Percentiles rank a stretch among this genome's conserved stretches.
These are phyloP conservation scores for Hylaeus volcanicus DNA, from an alignment of 1,140 invertebrate species.

Conservation along the genomic window DNA sequence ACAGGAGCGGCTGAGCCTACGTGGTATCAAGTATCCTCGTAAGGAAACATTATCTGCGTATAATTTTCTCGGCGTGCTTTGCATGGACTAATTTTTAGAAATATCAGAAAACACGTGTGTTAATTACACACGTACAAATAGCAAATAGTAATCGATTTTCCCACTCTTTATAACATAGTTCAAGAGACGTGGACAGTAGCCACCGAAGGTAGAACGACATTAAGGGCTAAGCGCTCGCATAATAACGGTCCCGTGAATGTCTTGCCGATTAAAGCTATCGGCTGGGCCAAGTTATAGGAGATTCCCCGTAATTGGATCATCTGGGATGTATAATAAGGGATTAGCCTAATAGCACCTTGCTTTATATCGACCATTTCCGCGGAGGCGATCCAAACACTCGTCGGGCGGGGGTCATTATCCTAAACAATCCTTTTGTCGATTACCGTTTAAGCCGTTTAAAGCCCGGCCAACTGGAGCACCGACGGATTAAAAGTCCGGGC, in stretches of 20 bases:
- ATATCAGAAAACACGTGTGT: too few relatives aligned
- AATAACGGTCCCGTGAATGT: neutral
- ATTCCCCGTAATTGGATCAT: conserved; percentile 13
- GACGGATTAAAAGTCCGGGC: conserved; percentile 61
- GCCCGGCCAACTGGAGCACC: conserved; percentile 49
- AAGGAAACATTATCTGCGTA: too few relatives aligned
- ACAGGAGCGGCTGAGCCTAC: too few relatives aligned
- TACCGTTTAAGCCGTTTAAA: conserved; percentile 60
- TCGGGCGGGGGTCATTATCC: conserved; percentile 44
- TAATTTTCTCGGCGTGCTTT: too few relatives aligned
- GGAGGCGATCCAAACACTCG: conserved; percentile 30
- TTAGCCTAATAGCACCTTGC: conserved; percentile 2
- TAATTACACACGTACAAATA: too few relatives aligned
- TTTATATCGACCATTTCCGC: conserved; percentile 4
- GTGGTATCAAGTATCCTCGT: too few relatives aligned
- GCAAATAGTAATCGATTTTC: too few relatives aligned
- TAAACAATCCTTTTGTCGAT: conserved; percentile 62
- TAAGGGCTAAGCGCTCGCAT: neutral
- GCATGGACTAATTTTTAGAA: too few relatives aligned
- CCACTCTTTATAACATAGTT: too few relatives aligned
- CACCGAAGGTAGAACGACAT: neutral
- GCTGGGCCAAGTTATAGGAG: neutral
- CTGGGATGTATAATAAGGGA: conserved; percentile 13
- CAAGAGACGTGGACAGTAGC: neutral
- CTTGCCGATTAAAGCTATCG: conserved; percentile 12